Base-by-base conservation (phyloP, 2,113 vertebrate species). In the Thunnus thynnus region DNA sequence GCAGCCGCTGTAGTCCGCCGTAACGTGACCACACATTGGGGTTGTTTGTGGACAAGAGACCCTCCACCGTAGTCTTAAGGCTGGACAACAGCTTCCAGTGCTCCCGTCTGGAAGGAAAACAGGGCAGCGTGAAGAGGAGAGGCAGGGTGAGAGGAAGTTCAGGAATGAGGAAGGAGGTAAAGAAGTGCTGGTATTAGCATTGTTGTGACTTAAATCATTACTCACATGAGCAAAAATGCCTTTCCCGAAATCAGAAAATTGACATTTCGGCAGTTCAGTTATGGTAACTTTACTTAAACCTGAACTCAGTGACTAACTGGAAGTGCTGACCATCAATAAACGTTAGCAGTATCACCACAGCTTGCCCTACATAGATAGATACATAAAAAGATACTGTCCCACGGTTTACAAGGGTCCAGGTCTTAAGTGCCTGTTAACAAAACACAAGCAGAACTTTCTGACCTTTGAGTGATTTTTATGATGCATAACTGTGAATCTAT, bases 21-120 rank as follows among this genome's bases (percentile, higher is more conserved):
- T 99, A 99, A 68, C 98, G 97, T 36, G 98, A 98, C 98, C 98
- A 99, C 52, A 99, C 97, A 0, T 99, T 99, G 0, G 98, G 97
- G 82, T 97, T 98, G 88, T 96, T 99, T 68, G 96, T 96, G 62
- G 98, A 99, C 76, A 99, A 95, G 67, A 99, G 94, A n/a, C 97
- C 97, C 80, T 99, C 98, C 57, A 98, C 98, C 0, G 98, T 99
- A 27, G 97, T 98, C 95, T 99, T 99, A 88, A 99, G 92, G 80
- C 96, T 97, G 74, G 96, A 97, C 80, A 99, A 94, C 60, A 99
- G 93, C 89, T 97, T 98, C 98, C 98, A 99, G 16, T 96, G 98
- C 68, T 99, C 98, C 80, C 92, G 95, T 87, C 98, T 99, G 93
- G 12, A 17, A 30, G 25, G 78, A 52, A 1, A 64, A 72, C 67